Evolutionary conservation across 2,113 vertebrate genomes (phyloP), one percentile per base, ranked within the genome.

Genomic region (Elephantulus edwardii): DNA sequence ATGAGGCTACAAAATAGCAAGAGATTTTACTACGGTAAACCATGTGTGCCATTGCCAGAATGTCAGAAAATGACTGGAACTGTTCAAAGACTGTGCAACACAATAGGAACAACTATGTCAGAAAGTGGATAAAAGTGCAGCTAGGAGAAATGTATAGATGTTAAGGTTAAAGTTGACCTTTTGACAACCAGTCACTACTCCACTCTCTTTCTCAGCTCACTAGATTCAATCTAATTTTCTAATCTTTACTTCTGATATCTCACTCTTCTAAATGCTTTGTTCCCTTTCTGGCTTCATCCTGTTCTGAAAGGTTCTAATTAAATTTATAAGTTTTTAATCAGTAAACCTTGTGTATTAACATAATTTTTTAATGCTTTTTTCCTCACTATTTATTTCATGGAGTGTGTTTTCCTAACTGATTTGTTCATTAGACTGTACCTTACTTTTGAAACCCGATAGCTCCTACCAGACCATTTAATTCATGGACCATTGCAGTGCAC

Each of bases 381-480:
- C 38, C 35, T n/a, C 19, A 83, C 20, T 64, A 22, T 74, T 78
- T 88, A 50, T 86, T 91, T 91, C n/a, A 40, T n/a, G 17, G 33
- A 44, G 5, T 70, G 48, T 48, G 11, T 76, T 86, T 93, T 90
- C 75, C 20, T 70, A 77, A 64, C 19, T 80, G 48, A 94, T 82
- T 83, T 89, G 8, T 80, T 92, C 80, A 83, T 79, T 70, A 88
- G 86, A 40, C 4, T 0, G 46, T 68, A 79, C 11, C 71, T n/a
- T 90, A 26, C n/a, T 83, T 83, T 82, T 64, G 58, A 76, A 71
- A 52, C 35, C 66, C 2, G 24, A 12, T 60, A 52, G 64, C 52
- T 62, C 12, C 22, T 72, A 42, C 42, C 22, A 68, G 85, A 26
- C 28, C 60, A 60, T 76, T 86, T 86, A 79, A 86, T 76, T 79